A percentile compares a stretch with the other conserved stretches of the same genome.
Evolutionary conservation across 2,113 vertebrate genomes (phyloP).

Genomic region (Polypterus senegalus): DNA sequence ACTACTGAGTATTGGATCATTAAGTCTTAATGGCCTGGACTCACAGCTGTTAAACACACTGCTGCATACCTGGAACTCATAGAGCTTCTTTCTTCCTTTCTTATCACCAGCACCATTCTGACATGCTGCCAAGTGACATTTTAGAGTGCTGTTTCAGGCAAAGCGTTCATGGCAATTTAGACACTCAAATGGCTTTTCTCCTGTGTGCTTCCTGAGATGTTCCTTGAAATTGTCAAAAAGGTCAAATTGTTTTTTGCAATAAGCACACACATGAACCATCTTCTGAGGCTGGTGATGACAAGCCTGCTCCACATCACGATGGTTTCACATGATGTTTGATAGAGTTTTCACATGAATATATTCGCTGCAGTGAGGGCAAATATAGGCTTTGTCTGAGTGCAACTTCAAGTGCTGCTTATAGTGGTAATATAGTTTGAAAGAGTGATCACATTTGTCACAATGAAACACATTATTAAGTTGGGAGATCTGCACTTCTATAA

Average conservation of each 20-base stretch:
- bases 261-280: slow-evolving; percentile 65
- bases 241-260: slow-evolving; percentile 69
- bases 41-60: no score
- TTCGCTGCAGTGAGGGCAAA: slow-evolving; percentile 69
- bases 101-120: slow-evolving; percentile 62
- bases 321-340: slow-evolving; percentile 67
- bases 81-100: slow-evolving; percentile 68
- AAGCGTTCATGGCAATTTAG: slow-evolving; percentile 66
- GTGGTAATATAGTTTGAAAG: slow-evolving; percentile 75
- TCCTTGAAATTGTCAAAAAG: slow-evolving; percentile 72
- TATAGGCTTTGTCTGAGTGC: slow-evolving; percentile 61
- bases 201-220: slow-evolving; percentile 66
- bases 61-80: slow-evolving; percentile 61
- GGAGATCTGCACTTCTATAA: slow-evolving; percentile 69
- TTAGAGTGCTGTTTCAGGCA: slow-evolving; percentile 63
- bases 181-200: slow-evolving; percentile 71
- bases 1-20: no score
- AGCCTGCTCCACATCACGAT: slow-evolving; percentile 46
- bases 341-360: slow-evolving; percentile 60
- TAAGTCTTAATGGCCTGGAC: no score
- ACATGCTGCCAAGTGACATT: slow-evolving; percentile 62
- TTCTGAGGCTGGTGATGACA: slow-evolving; percentile 58
- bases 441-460: slow-evolving; percentile 70
- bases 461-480: slow-evolving; percentile 63
- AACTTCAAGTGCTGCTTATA: slow-evolving; percentile 75